These are phyloP conservation scores for Choloepus didactylus DNA, from an alignment of 2,797 vertebrate genomes.

Conservation along the genomic window DNA sequence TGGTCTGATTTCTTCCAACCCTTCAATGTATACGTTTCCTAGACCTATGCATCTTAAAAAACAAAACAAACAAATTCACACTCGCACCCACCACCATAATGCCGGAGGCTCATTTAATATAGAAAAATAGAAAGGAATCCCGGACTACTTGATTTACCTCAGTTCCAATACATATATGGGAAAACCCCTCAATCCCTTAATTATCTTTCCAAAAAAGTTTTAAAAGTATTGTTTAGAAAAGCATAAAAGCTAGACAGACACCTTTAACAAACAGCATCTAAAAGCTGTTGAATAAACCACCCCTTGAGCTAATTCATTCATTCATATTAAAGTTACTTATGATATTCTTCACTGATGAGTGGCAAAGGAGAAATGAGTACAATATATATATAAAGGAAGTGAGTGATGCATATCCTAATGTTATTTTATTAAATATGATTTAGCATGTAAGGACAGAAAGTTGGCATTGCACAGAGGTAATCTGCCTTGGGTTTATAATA, in stretches of 20 bases:
- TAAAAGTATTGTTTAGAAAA: constrained; percentile 44
- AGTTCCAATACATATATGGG: neutral
- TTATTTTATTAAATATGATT: constrained; percentile 45
- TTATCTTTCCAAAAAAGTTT: constrained; percentile 56
- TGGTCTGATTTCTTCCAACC: constrained; percentile 61
- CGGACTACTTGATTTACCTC: neutral
- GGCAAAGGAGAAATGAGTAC: constrained; percentile 28
- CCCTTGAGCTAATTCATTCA: constrained; percentile 2
- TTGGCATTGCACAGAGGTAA: constrained; percentile 58
- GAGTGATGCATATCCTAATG: constrained; percentile 11
- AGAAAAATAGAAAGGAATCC: constrained; percentile 18
- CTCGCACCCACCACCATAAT: neutral
- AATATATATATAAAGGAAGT: constrained; percentile 49
- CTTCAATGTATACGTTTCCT: constrained; percentile 48
- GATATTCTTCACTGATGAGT: constrained; percentile 20
- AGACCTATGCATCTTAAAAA: constrained; percentile 33
- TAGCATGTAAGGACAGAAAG: constrained; percentile 26
- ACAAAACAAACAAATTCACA: neutral
- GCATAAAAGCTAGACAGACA: neutral
- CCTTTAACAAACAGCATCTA: constrained; percentile 42
- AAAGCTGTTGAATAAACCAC: constrained; percentile 5
- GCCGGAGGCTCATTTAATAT: constrained; percentile 29
- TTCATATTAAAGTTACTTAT: constrained; percentile 49
- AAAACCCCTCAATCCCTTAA: constrained; percentile 36
- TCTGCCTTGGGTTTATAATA: constrained; percentile 68